Conservation (phyloP, 2,888 invertebrate genomes). For the Drosophila differens region DNA sequence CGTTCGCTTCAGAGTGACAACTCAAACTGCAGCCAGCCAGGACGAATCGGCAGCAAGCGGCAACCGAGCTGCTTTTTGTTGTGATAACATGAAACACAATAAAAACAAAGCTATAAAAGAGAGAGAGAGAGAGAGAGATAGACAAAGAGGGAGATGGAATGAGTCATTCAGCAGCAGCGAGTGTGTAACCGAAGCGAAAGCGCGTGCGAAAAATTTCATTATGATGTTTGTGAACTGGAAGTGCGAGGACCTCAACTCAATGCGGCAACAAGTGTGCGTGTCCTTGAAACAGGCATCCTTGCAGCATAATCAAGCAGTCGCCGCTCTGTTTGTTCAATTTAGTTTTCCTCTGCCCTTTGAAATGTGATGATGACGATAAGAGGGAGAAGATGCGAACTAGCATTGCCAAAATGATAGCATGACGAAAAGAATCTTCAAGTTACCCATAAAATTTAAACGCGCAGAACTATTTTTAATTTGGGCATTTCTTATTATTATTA, state of each 20-base stretch:
- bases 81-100: conserved; percentile 30
- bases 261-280: conserved; percentile 47
- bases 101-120: not conserved
- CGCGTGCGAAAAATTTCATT: conserved; percentile 46
- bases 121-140: not conserved
- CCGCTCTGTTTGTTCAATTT: conserved; percentile 16
- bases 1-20: conserved; percentile 46
- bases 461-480: not conserved
- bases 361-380: not conserved
- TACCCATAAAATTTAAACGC: not conserved
- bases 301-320: conserved; percentile 30
- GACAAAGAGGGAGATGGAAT: not conserved
- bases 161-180: conserved; percentile 8
- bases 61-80: not conserved
- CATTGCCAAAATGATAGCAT: conserved; percentile 5
- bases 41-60: conserved; percentile 15
- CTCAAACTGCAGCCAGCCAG: conserved; percentile 60
- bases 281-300: conserved; percentile 34
- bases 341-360: conserved; percentile 3
- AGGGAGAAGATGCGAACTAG: not conserved
- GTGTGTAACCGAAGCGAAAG: conserved; percentile 25
- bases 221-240: conserved; percentile 51
- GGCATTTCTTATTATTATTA: not conserved
- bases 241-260: conserved; percentile 25
- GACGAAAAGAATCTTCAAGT: not conserved